Conservation (phyloP, 2,797 vertebrate species). For the Catostomus latipinnis region DNA sequence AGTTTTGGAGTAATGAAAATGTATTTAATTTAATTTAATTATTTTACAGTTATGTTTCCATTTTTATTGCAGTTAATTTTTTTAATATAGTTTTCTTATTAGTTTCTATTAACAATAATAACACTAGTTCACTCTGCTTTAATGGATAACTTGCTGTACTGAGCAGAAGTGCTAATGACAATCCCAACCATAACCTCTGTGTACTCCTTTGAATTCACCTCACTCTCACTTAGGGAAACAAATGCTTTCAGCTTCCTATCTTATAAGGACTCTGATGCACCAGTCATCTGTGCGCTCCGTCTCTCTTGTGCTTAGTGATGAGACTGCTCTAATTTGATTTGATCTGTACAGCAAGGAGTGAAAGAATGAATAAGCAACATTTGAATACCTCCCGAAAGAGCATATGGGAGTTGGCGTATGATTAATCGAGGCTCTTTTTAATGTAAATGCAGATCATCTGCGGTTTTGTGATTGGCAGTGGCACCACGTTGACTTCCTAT, state of each 20-base stretch:
- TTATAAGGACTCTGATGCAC: not conserved
- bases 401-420: not conserved
- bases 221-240: not conserved
- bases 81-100: too few relatives aligned
- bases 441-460: slow-evolving; percentile 59
- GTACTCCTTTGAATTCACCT: slow-evolving; percentile 34
- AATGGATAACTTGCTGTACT: not conserved
- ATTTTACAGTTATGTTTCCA: too few relatives aligned
- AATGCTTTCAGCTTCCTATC: not conserved
- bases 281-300: not conserved
- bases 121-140: not conserved
- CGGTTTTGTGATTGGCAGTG: slow-evolving; percentile 64
- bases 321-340: slow-evolving; percentile 12
- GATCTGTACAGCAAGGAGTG: slow-evolving; percentile 18
- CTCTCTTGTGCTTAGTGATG: not conserved
- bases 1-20: too few relatives aligned
- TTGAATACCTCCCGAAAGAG: slow-evolving; percentile 16
- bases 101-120: too few relatives aligned
- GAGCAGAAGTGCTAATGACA: slow-evolving; percentile 26
- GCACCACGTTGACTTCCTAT: slow-evolving; percentile 61
- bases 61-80: too few relatives aligned
- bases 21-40: too few relatives aligned
- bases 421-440: slow-evolving; percentile 63
- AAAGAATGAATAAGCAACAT: slow-evolving; percentile 15
- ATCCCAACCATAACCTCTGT: slow-evolving; percentile 12